Percentiles rank a stretch among this genome's conserved stretches.
Evolutionary conservation across 2,113 vertebrate species (phyloP).

Genomic region (Toxotes jaculatrix): DNA sequence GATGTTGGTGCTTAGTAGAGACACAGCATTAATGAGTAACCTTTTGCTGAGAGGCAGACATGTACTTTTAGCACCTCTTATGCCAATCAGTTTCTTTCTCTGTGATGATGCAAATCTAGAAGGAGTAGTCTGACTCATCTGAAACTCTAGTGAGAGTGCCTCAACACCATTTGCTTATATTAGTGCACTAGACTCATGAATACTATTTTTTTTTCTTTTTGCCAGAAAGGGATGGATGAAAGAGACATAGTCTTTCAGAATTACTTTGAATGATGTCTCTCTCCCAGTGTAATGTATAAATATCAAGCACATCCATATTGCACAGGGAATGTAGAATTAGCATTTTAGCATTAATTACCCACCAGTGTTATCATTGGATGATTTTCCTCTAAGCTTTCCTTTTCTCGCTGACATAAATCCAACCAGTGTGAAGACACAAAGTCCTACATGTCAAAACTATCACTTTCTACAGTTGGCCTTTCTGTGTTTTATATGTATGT

Average conservation of each 20-base stretch:
- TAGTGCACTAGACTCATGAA: conserved; percentile 7
- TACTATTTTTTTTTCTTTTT: not conserved
- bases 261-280: not conserved
- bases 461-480: too few relatives aligned
- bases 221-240: conserved; percentile 14
- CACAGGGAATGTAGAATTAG: not conserved
- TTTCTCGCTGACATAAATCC: not conserved
- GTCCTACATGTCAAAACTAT: not conserved
- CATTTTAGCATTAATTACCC: not conserved
- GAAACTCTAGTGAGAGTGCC: conserved; percentile 18
- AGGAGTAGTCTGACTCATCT: conserved; percentile 43
- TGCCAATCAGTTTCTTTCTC: conserved; percentile 35
- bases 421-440: not conserved
- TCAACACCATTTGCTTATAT: conserved; percentile 1
- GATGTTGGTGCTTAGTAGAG: conserved; percentile 11
- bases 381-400: not conserved
- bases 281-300: not conserved
- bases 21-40: conserved; percentile 41
- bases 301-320: not conserved
- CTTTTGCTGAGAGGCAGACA: conserved; percentile 34
- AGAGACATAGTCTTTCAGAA: conserved; percentile 2
- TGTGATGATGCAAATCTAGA: conserved; percentile 45
- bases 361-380: not conserved
- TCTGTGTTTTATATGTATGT: too few relatives aligned
- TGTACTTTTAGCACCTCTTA: conserved; percentile 34